These are phyloP conservation scores for Odontamblyopus rebecca DNA, from an alignment of 2,797 vertebrate species.

Conservation along the genomic window DNA sequence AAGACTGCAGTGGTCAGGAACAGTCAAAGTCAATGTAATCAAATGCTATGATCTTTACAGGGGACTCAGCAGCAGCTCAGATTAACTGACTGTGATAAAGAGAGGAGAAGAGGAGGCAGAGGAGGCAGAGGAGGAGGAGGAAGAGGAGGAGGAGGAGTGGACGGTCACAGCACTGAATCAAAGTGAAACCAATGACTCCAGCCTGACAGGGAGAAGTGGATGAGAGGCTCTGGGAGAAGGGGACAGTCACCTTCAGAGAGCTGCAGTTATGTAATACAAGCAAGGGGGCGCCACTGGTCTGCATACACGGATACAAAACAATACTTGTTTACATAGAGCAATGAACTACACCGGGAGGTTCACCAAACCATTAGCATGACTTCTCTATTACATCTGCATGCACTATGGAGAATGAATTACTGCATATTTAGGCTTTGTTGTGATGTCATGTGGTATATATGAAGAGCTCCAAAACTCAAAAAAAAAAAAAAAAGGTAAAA, in stretches of 20 bases:
- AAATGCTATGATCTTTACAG: constrained; percentile 19
- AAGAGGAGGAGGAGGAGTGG: constrained; percentile 8
- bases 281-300: constrained; percentile 13
- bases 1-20: constrained; percentile 33
- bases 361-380: neutral
- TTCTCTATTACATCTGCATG: neutral
- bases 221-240: constrained; percentile 16
- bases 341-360: neutral
- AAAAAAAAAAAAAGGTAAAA: too few relatives aligned
- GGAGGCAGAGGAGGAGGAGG: too few relatives aligned
- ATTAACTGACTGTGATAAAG: constrained; percentile 30
- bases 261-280: constrained; percentile 21
- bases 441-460: too few relatives aligned
- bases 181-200: constrained; percentile 33
- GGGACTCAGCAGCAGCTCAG: constrained; percentile 9
- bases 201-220: constrained; percentile 21
- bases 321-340: neutral
- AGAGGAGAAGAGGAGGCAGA: neutral
- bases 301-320: constrained; percentile 15
- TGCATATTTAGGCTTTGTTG: too few relatives aligned
- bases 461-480: too few relatives aligned
- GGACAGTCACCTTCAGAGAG: constrained; percentile 46
- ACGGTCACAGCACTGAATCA: constrained; percentile 1
- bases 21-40: constrained; percentile 9
- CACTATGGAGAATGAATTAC: too few relatives aligned